Evolutionary conservation across 2,888 invertebrate species (phyloP).

Genomic region (Xestobium rufovillosum): DNA sequence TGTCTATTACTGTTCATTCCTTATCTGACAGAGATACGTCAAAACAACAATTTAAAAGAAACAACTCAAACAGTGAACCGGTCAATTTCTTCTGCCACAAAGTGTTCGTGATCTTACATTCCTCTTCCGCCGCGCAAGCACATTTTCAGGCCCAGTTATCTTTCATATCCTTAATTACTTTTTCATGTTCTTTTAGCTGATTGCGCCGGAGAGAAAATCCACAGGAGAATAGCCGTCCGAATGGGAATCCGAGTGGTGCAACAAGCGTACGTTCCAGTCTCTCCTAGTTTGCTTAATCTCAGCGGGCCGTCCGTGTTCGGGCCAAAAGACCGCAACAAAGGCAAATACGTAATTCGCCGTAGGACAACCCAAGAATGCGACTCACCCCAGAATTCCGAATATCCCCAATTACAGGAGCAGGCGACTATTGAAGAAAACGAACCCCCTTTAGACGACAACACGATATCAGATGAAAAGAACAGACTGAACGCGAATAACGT

Average conservation of each 20-base stretch:
- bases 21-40: too few species aligned
- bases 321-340: not conserved
- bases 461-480: not conserved
- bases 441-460: not conserved
- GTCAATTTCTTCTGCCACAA: too few species aligned
- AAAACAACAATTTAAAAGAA: too few species aligned
- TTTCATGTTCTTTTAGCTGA: constrained; percentile 54
- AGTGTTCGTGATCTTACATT: too few species aligned
- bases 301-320: constrained; percentile 19
- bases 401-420: not conserved
- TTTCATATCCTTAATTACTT: too few species aligned
- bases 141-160: too few species aligned
- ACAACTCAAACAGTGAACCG: too few species aligned
- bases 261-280: constrained; percentile 45
- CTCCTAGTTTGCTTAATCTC: constrained; percentile 38
- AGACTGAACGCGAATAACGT: too few species aligned
- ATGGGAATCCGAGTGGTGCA: constrained; percentile 84
- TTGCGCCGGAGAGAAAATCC: constrained; percentile 72
- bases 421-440: constrained; percentile 2
- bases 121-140: too few species aligned
- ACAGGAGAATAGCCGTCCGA: constrained; percentile 69
- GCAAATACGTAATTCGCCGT: not conserved
- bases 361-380: not conserved
- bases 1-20: too few species aligned
- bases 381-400: not conserved